Percentiles rank a stretch among this genome's conserved stretches.
These are phyloP conservation scores for Zaprionus vittiger DNA, from an alignment of 1,140 invertebrate species.

Conservation along the genomic window DNA sequence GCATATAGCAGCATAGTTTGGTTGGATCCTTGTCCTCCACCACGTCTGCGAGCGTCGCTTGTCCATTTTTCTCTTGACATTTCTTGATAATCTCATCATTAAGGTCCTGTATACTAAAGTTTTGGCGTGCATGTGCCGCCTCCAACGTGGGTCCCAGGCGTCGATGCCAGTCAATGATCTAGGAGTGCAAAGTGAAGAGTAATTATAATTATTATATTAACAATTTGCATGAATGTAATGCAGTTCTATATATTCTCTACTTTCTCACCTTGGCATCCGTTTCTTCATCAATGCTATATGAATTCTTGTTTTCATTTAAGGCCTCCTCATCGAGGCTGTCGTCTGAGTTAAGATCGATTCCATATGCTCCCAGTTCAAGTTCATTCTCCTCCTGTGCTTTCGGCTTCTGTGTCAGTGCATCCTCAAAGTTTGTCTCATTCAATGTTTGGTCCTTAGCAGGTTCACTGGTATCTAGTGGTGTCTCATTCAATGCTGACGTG, in stretches of 20 bases:
- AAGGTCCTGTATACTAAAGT: conserved; percentile 70
- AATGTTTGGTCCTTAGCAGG: neutral
- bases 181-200: neutral
- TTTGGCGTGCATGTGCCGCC: conserved; percentile 71
- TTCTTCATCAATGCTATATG: conserved; percentile 34
- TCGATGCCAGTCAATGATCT: conserved; percentile 75
- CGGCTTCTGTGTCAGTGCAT: neutral
- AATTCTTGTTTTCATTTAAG: neutral
- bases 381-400: neutral
- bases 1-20: conserved; percentile 68
- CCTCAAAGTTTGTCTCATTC: neutral
- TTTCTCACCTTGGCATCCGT: conserved; percentile 34
- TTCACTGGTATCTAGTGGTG: neutral
- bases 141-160: conserved; percentile 66
- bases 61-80: conserved; percentile 41
- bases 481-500: neutral
- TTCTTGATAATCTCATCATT: conserved; percentile 70
- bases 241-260: neutral
- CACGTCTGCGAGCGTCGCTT: conserved; percentile 58
- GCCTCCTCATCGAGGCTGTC: neutral
- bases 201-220: neutral
- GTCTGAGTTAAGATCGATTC: neutral
- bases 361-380: neutral
- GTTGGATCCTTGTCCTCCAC: conserved; percentile 62
- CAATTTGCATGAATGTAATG: neutral